Percentiles rank a stretch among this genome's conserved stretches.
phyloP scores from a whole-genome alignment of 2,113 vertebrate species.

The Notechis scutatus region DNA sequence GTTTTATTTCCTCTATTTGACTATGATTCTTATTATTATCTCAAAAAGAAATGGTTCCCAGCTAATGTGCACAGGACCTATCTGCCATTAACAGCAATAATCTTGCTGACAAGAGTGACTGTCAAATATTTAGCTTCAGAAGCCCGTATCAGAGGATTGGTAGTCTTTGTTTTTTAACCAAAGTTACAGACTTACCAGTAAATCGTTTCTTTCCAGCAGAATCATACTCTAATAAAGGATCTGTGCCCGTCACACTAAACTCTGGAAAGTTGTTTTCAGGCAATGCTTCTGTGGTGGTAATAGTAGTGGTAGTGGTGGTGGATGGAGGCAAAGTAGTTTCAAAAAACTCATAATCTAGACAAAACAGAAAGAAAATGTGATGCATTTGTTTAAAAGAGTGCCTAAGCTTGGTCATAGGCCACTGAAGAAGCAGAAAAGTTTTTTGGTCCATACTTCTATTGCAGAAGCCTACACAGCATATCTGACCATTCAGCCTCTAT shows the following conservation, averaged over 20 bases:
- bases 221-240: constrained; percentile 82
- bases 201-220: constrained; percentile 88
- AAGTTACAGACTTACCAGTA: constrained; percentile 76
- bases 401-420: not conserved
- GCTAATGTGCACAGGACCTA: not conserved
- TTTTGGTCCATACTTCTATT: not conserved
- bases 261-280: constrained; percentile 41
- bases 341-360: constrained; percentile 67
- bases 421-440: not conserved
- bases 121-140: not conserved
- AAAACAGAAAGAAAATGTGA: not conserved
- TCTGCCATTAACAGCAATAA: not conserved
- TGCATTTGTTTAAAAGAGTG: not conserved
- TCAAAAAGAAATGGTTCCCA: not conserved
- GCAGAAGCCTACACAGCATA: not conserved
- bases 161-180: not conserved
- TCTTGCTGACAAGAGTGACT: not conserved
- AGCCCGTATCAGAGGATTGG: not conserved
- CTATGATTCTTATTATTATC: not conserved
- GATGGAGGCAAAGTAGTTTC: constrained; percentile 71
- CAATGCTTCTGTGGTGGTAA: not conserved
- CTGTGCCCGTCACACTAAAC: constrained; percentile 65
- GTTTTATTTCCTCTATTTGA: not conserved
- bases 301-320: constrained; percentile 24
- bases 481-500: not conserved